A percentile compares a stretch with the other conserved stretches of the same genome.
phyloP scores from a whole-genome alignment of 1,140 invertebrate genomes.

The Leptinotarsa texana region DNA sequence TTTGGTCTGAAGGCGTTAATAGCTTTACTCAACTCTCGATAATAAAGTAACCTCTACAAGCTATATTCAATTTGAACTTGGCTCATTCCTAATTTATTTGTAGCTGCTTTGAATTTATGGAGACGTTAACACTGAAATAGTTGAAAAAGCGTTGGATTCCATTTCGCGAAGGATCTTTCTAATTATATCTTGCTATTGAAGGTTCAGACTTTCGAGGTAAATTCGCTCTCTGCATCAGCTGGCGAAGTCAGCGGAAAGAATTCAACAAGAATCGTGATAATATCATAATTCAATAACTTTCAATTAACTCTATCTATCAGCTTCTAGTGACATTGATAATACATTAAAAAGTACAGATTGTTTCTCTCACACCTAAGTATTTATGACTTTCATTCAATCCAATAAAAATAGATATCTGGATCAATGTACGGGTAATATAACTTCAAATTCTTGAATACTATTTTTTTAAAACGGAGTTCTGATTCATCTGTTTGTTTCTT shows the following conservation, averaged over 20 bases:
- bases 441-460: too few relatives aligned
- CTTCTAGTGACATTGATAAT: too few relatives aligned
- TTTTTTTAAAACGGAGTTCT: too few relatives aligned
- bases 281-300: too few relatives aligned
- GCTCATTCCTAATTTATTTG: slow-evolving; percentile 7
- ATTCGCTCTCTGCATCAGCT: neutral
- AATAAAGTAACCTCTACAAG: neutral
- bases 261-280: too few relatives aligned
- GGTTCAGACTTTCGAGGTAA: neutral
- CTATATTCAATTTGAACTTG: neutral
- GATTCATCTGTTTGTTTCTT: too few relatives aligned
- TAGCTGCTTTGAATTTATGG: neutral
- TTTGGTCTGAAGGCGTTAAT: neutral
- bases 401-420: too few relatives aligned
- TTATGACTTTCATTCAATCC: too few relatives aligned
- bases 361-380: too few relatives aligned
- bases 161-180: neutral
- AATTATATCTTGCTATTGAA: neutral
- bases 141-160: neutral
- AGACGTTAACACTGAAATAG: slow-evolving; percentile 4
- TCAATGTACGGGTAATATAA: too few relatives aligned
- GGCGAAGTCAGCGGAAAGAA: neutral
- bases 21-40: neutral
- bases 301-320: too few relatives aligned
- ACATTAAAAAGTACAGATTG: too few relatives aligned